A percentile compares a stretch with the other conserved stretches of the same genome.
Evolutionary conservation across 2,113 vertebrate species (phyloP).

Genomic region (Erythrocercus mccallii): DNA sequence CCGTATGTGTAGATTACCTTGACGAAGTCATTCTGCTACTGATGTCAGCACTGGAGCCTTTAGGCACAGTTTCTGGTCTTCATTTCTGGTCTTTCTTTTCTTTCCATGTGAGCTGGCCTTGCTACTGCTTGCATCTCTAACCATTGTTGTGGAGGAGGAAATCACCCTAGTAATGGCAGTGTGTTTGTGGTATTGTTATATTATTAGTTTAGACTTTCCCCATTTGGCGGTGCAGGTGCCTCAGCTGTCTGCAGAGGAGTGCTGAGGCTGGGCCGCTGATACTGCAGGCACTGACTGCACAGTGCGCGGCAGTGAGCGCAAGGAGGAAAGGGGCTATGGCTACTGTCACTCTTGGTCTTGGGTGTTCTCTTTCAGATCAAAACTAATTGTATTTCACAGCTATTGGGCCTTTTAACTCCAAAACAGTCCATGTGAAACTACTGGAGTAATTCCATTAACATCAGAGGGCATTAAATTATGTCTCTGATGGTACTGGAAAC

Average conservation of each 20-base stretch:
- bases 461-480: background rate
- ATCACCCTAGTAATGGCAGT: background rate
- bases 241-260: background rate
- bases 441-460: background rate
- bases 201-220: background rate
- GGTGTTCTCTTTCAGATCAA: background rate
- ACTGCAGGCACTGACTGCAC: background rate
- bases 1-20: fast-evolving
- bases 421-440: background rate
- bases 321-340: background rate
- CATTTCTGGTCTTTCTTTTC: background rate
- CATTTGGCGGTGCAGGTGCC: background rate
- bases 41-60: background rate
- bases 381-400: background rate
- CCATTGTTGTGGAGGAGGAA: background rate
- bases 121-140: background rate
- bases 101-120: background rate
- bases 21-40: background rate
- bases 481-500: background rate
- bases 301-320: background rate
- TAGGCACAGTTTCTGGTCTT: background rate
- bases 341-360: background rate
- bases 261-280: background rate
- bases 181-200: background rate
- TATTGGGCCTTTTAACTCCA: background rate